Base-by-base conservation (phyloP, 2,888 invertebrate species). In the Eristalinus aeneus region DNA sequence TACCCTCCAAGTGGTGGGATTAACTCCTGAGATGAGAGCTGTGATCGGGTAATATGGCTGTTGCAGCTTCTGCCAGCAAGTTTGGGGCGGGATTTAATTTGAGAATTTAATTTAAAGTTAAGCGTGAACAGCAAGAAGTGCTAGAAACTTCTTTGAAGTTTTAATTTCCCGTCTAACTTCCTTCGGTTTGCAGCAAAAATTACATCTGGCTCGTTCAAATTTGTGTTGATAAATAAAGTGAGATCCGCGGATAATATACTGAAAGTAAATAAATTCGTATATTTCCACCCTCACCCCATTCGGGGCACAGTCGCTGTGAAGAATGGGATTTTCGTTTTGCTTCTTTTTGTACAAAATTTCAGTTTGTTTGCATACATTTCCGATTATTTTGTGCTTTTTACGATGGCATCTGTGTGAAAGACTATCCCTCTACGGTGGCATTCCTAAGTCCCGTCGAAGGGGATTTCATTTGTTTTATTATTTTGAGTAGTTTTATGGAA, bases 391-490 rank as follows among this genome's bases (percentile, higher is more conserved):
- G 22, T 56, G 2, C 22, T 56, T 56, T 23, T 67, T 65, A 72
- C 65, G 79, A 72, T 39, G 72, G 64, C 65, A 72, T 71, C 64
- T 77, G 63, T 64, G 63, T 77, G 63, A 69, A 23, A 76, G 77
- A 22, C 60, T 61, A 58, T 58, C n/a, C n/a, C 53, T 39, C 56
- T 1, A 5, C 27, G 27, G 27, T 58, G 75, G 61, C 60, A 69
- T 78, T 82, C 54, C 69, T 73, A 77, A 60, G 68, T 75, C 71
- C 71, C 64, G 69, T 78, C 71, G 71, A 74, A 67, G 64, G 46
- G 76, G 77, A 81, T 85, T 85, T 81, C 61, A 77, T 77, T 86
- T 81, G 80, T 81, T 85, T 85, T 85, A 77, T 81, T 80, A 76
- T 80, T 80, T 76, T 76, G 76, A 80, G 76, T 80, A 85, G 81